Evolutionary conservation across 2,888 invertebrate genomes (phyloP).

Genomic region (Acanthosepion pharaonis): DNA sequence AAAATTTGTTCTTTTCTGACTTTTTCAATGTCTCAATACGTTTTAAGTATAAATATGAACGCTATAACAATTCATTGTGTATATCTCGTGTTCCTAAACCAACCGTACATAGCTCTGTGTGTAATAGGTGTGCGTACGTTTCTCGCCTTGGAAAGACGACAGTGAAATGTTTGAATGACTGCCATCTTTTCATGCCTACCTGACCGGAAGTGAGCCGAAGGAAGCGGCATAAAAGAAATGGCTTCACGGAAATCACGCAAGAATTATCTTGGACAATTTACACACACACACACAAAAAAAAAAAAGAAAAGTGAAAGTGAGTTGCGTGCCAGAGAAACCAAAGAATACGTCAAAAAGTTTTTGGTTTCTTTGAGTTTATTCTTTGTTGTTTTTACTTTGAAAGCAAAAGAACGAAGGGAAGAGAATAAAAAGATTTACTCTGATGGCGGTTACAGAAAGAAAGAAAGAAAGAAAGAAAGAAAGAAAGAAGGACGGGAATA

Average conservation of each 20-base stretch:
- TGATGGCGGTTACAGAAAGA: too few relatives aligned
- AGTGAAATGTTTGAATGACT: background rate
- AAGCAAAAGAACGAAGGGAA: background rate
- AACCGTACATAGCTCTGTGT: too few relatives aligned
- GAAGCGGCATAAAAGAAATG: background rate
- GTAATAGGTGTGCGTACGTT: too few relatives aligned
- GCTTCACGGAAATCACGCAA: background rate
- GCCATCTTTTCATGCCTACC: background rate
- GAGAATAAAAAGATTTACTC: background rate
- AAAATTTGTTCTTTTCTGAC: too few relatives aligned
- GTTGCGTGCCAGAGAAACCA: background rate
- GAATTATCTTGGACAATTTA: background rate
- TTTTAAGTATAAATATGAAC: too few relatives aligned
- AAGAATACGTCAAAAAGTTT: too few relatives aligned
- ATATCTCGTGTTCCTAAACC: too few relatives aligned
- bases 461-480: background rate
- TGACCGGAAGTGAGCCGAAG: background rate
- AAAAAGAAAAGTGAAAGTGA: background rate
- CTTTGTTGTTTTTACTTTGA: background rate
- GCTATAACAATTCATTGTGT: too few relatives aligned
- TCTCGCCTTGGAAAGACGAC: background rate
- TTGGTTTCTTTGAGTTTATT: too few relatives aligned
- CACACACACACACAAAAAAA: background rate
- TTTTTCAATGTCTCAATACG: too few relatives aligned
- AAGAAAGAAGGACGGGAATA: background rate